Evolutionary conservation across 2,797 vertebrate species (phyloP).

Genomic region (Rhyacichthys aspro): DNA sequence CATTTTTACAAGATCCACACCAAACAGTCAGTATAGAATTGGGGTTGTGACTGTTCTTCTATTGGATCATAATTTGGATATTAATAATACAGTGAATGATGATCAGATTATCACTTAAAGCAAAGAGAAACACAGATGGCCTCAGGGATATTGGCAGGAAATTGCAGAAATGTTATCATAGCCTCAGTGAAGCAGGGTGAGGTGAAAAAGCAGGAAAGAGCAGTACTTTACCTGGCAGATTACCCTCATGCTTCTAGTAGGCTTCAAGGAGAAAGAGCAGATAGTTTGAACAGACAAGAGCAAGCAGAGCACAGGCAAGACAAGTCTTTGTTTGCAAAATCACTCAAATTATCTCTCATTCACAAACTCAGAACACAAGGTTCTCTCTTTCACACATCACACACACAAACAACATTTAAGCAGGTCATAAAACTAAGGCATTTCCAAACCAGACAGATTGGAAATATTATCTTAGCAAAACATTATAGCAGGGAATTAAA

Average conservation of each 20-base stretch:
- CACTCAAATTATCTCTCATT: constrained; percentile 23
- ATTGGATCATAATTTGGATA: constrained; percentile 32
- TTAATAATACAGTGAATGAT: constrained; percentile 38
- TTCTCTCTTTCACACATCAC: constrained; percentile 14
- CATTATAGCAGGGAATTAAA: constrained; percentile 38
- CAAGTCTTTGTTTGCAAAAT: constrained; percentile 53
- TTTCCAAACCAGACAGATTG: constrained; percentile 75
- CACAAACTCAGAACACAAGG: constrained; percentile 22
- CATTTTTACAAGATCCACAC: constrained; percentile 77
- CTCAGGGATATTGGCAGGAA: constrained; percentile 64
- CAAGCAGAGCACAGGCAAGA: constrained; percentile 76
- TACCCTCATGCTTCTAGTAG: constrained; percentile 99
- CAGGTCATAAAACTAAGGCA: constrained; percentile 43
- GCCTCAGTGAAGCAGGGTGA: constrained; percentile 76
- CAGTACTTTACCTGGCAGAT: constrained; percentile 98
- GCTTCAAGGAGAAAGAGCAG: constrained; percentile 97
- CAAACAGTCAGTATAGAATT: constrained; percentile 47
- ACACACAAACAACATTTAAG: constrained; percentile 35
- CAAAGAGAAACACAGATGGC: constrained; percentile 28
- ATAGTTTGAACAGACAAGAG: constrained; percentile 91
- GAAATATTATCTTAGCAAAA: constrained; percentile 59
- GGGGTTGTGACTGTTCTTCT: constrained; percentile 31
- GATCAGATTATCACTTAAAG: constrained; percentile 60
- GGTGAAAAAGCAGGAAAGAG: constrained; percentile 83
- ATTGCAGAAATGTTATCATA: constrained; percentile 75